phyloP scores from a whole-genome alignment of 1,140 invertebrate genomes.

The Drosophila repletoides region DNA sequence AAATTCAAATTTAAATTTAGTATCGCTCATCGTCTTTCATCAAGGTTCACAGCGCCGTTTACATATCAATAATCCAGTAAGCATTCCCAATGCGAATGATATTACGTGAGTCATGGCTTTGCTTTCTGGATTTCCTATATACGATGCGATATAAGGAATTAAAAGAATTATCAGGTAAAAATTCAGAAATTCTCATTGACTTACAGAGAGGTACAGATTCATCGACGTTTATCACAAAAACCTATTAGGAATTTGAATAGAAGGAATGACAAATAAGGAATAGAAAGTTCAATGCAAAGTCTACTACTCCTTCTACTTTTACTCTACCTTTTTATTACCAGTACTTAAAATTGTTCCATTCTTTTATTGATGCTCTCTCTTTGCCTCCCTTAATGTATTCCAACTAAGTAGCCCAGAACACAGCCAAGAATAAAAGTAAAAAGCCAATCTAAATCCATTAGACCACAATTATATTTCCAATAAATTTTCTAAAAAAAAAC shows the following conservation, averaged over 20 bases:
- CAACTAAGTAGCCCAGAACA: slow-evolving; percentile 46
- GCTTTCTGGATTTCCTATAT: not conserved
- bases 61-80: slow-evolving; percentile 53
- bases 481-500: not conserved
- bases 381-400: not conserved
- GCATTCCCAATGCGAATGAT: slow-evolving; percentile 51
- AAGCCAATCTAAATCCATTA: slow-evolving; percentile 56
- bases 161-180: too few relatives aligned
- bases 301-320: too few relatives aligned
- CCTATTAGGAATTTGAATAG: too few relatives aligned
- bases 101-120: slow-evolving; percentile 54
- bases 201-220: not conserved
- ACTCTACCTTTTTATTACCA: not conserved
- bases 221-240: too few relatives aligned
- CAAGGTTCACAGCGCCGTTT: slow-evolving; percentile 14
- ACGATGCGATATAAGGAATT: not conserved
- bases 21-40: not conserved
- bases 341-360: too few relatives aligned
- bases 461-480: too few relatives aligned
- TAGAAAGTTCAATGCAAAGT: too few relatives aligned
- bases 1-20: too few relatives aligned
- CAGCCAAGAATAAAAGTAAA: slow-evolving; percentile 41
- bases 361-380: not conserved
- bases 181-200: not conserved
- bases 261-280: too few relatives aligned